A percentile compares a stretch with the other conserved stretches of the same genome.
phyloP scores from a whole-genome alignment of 2,888 invertebrate genomes.

The Arge pagana region DNA sequence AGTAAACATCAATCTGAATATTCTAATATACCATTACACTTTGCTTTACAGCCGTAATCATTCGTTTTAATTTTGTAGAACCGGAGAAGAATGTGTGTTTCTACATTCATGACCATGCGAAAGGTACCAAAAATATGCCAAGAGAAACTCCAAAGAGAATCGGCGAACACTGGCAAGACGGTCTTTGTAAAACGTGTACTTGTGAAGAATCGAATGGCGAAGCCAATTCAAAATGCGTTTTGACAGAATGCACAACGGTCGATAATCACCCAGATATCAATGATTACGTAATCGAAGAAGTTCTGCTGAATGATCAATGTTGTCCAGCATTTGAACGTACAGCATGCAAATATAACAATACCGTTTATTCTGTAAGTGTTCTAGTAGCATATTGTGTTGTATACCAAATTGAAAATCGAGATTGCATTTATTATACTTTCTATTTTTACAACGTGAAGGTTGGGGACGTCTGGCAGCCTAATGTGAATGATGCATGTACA shows the following conservation, averaged over 20 bases:
- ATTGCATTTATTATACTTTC: background rate
- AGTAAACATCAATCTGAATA: conserved; percentile 56
- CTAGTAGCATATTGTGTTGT: conserved; percentile 7
- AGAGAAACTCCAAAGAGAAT: conserved; percentile 33
- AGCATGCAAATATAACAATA: conserved; percentile 63
- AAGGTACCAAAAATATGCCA: conserved; percentile 49
- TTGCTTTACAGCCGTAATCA: background rate
- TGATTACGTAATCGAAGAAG: conserved; percentile 64
- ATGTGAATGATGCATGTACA: conserved; percentile 41
- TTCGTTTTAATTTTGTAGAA: conserved; percentile 52
- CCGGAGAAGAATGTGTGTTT: conserved; percentile 70
- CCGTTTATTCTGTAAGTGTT: conserved; percentile 41
- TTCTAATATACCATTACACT: conserved; percentile 29
- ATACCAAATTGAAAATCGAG: background rate
- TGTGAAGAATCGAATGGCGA: conserved; percentile 59
- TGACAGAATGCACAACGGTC: conserved; percentile 61
- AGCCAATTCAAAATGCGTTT: conserved; percentile 59
- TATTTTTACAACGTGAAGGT: conserved; percentile 28
- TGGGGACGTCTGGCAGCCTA: conserved; percentile 44
- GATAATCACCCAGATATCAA: conserved; percentile 56
- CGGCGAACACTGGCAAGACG: conserved; percentile 71
- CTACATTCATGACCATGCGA: conserved; percentile 63
- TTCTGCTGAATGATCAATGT: conserved; percentile 65
- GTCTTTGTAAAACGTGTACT: conserved; percentile 70
- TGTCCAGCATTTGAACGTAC: conserved; percentile 65